These are phyloP conservation scores for Hyla sarda DNA, from an alignment of 2,113 vertebrate species.

Conservation along the genomic window DNA sequence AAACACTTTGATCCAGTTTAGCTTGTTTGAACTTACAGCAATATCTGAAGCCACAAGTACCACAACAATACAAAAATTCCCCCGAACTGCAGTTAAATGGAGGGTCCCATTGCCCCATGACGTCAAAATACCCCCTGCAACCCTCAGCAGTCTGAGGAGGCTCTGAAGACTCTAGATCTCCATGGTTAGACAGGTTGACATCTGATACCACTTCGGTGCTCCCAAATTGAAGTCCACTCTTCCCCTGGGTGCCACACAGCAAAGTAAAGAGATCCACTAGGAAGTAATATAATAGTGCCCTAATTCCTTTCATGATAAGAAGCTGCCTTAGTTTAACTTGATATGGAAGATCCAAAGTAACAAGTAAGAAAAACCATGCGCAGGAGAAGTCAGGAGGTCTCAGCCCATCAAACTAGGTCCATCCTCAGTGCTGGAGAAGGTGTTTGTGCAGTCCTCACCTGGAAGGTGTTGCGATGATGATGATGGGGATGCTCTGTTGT, in stretches of 20 bases:
- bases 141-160: constrained; percentile 87
- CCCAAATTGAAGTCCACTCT: constrained; percentile 86
- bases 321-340: constrained; percentile 39
- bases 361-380: constrained; percentile 73
- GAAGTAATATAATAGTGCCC: constrained; percentile 78
- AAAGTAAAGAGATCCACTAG: constrained; percentile 90
- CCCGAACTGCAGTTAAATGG: constrained; percentile 96
- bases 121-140: constrained; percentile 96
- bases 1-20: constrained; percentile 92
- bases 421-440: constrained; percentile 1
- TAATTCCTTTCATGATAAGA: constrained; percentile 56
- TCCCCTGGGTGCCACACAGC: constrained; percentile 91
- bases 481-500: constrained; percentile 22
- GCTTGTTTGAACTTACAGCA: constrained; percentile 94
- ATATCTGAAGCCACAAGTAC: constrained; percentile 99
- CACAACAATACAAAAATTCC: constrained; percentile 96
- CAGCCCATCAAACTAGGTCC: constrained; percentile 51
- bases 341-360: constrained; percentile 64
- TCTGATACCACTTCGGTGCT: constrained; percentile 91
- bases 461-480: constrained; percentile 10
- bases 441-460: constrained; percentile 27
- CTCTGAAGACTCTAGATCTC: constrained; percentile 83
- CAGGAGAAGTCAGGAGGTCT: constrained; percentile 56
- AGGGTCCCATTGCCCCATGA: constrained; percentile 99
- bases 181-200: constrained; percentile 86